phyloP scores from a whole-genome alignment of 2,888 invertebrate genomes.

The Brachypalpus laphriformis region DNA sequence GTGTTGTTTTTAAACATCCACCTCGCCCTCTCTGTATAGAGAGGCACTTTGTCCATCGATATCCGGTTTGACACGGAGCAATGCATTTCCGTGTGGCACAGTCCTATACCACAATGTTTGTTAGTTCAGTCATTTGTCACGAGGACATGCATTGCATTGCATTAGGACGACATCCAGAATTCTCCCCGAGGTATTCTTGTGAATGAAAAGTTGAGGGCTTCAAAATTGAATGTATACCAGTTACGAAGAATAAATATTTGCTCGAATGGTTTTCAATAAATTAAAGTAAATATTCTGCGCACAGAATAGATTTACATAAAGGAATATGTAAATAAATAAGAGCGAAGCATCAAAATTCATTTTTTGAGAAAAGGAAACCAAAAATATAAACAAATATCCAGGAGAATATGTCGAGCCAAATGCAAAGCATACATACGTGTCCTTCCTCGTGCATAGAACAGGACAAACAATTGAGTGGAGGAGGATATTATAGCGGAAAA shows the following conservation, averaged over 20 bases:
- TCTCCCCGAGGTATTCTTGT: background rate
- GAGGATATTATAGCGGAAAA: background rate
- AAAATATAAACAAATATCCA: background rate
- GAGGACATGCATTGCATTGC: conserved; percentile 3
- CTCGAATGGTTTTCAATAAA: conserved; percentile 40
- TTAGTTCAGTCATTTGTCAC: conserved; percentile 35
- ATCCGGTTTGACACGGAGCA: conserved; percentile 47
- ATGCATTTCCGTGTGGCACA: conserved; percentile 41
- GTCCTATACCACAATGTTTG: conserved; percentile 39
- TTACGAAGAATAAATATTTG: conserved; percentile 28
- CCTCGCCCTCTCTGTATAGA: conserved; percentile 22
- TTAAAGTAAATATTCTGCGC: conserved; percentile 41
- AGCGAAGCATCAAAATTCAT: conserved; percentile 19
- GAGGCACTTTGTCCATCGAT: conserved; percentile 47
- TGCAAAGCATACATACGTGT: background rate
- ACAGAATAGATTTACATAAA: background rate
- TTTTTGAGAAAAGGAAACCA: background rate
- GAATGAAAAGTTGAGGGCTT: background rate
- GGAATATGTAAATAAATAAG: background rate
- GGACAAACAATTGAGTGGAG: background rate
- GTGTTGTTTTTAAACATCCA: no score
- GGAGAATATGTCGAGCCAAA: background rate
- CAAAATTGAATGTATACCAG: conserved; percentile 5
- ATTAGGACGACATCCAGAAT: background rate
- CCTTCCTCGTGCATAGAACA: background rate